These are phyloP conservation scores for Peromyscus polionotus DNA, from an alignment of 2,113 vertebrate genomes.

Conservation along the genomic window DNA sequence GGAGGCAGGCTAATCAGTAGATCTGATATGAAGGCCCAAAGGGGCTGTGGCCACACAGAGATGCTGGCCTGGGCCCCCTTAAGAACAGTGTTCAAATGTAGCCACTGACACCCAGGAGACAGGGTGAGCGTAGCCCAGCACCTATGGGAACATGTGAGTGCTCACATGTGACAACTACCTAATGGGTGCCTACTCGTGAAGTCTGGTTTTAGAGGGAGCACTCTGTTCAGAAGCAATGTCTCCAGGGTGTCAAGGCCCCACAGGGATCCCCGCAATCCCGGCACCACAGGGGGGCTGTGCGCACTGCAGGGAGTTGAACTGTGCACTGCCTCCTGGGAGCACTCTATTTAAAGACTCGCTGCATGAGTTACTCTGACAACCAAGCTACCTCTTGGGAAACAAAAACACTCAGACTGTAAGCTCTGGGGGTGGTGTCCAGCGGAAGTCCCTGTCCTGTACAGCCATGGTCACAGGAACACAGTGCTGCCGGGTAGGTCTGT, in stretches of 20 bases:
- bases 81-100: background rate
- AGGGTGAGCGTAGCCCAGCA: background rate
- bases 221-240: background rate
- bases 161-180: background rate
- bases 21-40: background rate
- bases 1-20: background rate
- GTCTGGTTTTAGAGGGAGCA: background rate
- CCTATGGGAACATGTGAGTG: background rate
- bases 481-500: background rate
- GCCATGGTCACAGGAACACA: no score
- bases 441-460: background rate
- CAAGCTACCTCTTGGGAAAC: background rate
- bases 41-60: background rate
- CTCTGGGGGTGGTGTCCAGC: background rate
- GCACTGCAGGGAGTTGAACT: background rate
- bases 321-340: rapidly evolving
- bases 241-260: background rate
- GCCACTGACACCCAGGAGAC: background rate
- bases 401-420: background rate
- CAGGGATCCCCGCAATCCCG: background rate
- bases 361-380: background rate
- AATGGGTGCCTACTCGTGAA: background rate
- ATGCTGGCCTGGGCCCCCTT: background rate
- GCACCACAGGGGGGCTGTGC: background rate
- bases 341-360: background rate